Evolutionary conservation across 2,113 vertebrate genomes (phyloP).

Genomic region (Sinocyclocheilus anshuiensis): DNA sequence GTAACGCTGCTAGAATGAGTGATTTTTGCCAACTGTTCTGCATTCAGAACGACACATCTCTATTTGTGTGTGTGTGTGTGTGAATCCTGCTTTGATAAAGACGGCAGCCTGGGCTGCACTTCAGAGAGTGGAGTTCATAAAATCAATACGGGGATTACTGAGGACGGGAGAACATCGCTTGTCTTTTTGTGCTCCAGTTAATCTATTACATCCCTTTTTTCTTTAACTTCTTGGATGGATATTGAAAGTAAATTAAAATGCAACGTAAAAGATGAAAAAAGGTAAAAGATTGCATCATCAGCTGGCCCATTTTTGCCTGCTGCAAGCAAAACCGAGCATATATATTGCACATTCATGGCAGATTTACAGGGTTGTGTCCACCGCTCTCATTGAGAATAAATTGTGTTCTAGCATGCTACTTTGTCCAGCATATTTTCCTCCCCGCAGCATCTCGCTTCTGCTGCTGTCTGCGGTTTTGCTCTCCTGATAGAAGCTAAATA

Average conservation of each 20-base stretch:
- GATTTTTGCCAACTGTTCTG: neutral
- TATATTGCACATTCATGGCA: neutral
- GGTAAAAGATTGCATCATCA: neutral
- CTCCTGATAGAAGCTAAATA: neutral
- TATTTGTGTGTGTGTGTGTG: neutral
- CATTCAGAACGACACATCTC: neutral
- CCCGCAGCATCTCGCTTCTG: neutral
- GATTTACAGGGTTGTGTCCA: slow-evolving; percentile 4
- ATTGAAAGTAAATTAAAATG: neutral
- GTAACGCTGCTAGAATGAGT: neutral
- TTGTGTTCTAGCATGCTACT: neutral
- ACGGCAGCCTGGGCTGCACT: slow-evolving; percentile 5
- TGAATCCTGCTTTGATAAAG: slow-evolving; percentile 27
- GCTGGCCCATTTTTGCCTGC: neutral
- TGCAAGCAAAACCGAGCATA: neutral
- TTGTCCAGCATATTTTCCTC: neutral
- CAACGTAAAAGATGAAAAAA: neutral
- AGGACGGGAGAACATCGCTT: neutral
- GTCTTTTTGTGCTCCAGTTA: neutral
- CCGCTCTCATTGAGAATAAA: neutral
- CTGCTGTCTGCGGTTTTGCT: neutral
- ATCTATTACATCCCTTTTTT: neutral
- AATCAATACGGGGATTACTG: slow-evolving; percentile 28
- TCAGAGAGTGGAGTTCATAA: slow-evolving; percentile 19
- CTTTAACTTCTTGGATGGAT: neutral